phyloP scores from a whole-genome alignment of 2,888 invertebrate genomes.

The Drosophila robusta region DNA sequence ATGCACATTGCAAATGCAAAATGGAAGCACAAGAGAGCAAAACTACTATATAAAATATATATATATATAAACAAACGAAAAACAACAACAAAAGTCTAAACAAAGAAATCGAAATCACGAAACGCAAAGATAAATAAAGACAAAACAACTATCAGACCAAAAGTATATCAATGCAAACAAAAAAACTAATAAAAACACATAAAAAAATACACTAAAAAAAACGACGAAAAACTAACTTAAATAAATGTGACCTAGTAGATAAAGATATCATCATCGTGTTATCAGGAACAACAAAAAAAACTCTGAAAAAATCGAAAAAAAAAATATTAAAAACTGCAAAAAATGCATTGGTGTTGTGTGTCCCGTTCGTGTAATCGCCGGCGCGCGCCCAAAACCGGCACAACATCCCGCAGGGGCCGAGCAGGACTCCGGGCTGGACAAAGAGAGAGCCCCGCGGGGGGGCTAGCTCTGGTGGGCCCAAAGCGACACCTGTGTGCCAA shows the following conservation, averaged over 20 bases:
- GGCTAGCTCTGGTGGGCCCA: slow-evolving; percentile 12
- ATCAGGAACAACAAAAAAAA: slow-evolving; percentile 66
- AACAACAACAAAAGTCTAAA: slow-evolving; percentile 60
- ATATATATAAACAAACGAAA: slow-evolving; percentile 22
- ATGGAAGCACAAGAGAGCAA: slow-evolving; percentile 44
- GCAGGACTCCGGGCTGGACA: slow-evolving; percentile 14
- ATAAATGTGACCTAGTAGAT: slow-evolving; percentile 79
- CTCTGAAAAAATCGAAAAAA: slow-evolving; percentile 60
- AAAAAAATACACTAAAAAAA: slow-evolving; percentile 68
- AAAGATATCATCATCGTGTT: slow-evolving; percentile 71
- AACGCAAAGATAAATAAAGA: slow-evolving; percentile 61
- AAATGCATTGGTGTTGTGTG: slow-evolving; percentile 81
- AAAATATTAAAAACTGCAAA: slow-evolving; percentile 69
- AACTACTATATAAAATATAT: slow-evolving; percentile 36
- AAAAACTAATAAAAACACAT: slow-evolving; percentile 63
- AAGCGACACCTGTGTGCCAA: not conserved
- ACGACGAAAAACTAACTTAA: slow-evolving; percentile 41
- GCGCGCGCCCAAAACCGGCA: slow-evolving; percentile 47
- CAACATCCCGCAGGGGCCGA: not conserved
- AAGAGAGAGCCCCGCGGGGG: slow-evolving; percentile 11
- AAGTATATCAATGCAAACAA: slow-evolving; percentile 74
- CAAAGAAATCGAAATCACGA: slow-evolving; percentile 57
- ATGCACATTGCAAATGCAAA: slow-evolving; percentile 16
- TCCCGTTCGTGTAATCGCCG: slow-evolving; percentile 82
- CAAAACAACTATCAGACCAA: slow-evolving; percentile 72